Evolutionary conservation across 1,140 invertebrate species (phyloP), one percentile per base, ranked within the genome.

Genomic region (Lamellibrachia luymesi): DNA sequence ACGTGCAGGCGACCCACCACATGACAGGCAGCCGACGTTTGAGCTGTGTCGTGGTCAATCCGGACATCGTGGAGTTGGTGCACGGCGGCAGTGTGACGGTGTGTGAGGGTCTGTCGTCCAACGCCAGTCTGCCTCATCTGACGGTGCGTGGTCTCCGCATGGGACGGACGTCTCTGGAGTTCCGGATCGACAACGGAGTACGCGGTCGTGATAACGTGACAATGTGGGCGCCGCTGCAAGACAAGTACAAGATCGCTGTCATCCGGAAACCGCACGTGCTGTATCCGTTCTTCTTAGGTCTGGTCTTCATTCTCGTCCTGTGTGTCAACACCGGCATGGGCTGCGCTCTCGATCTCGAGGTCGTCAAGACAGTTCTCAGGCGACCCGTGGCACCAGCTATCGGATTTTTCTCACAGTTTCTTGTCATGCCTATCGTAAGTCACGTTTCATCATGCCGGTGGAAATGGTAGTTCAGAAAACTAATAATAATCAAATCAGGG

Each of bases 391-490:
- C 96, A 27, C 96, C 96, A 38, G 27, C 95, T 8, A 96, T 95
- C 90, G 96, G 96, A 1, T 95, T 96, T 80, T 94, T 95, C 51
- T 96, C 95, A 38, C 96, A 97, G 94, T 97, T 96, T 94, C 92
- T 96, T 8, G 94, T 96, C 17, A 97, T 97, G 96, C 96, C 96
- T 2, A n/a, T 96, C 95, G 96, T 96, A 95, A 95, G 95, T 95
- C 7, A n/a, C 90, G 8, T 91, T 27, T 22, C 25, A 80, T 17
- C 64, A 38, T 38, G 17, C 13, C 13, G 64, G 25, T 22, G 4
- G 25, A 80, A 80, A 22, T 80, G 0, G 2, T 80, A 22, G 64
- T 80, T 80, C 13, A 56, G 52, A 56, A 56, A 56, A 56, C 13
- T 56, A 56, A 7, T 56, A 56, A 56, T 56, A 56, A 56, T 56